phyloP scores from a whole-genome alignment of 2,797 vertebrate genomes.

The Zalophus californianus region DNA sequence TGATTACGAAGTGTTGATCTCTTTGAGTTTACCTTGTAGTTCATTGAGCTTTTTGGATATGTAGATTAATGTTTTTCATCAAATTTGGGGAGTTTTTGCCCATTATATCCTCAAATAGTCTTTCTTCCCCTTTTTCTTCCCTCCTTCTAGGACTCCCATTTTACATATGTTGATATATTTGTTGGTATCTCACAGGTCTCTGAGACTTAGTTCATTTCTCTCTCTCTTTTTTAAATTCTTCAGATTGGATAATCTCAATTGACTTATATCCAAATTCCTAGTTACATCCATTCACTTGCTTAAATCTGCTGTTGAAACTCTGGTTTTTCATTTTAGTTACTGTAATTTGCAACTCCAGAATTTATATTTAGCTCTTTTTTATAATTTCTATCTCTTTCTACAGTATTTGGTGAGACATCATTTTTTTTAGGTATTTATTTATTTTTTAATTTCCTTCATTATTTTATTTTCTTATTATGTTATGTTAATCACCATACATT shows the following conservation, averaged over 20 bases:
- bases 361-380: background rate
- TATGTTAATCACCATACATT: too few species aligned
- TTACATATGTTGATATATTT: background rate
- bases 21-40: background rate
- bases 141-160: background rate
- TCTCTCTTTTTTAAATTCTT: background rate
- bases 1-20: background rate
- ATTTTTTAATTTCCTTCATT: too few species aligned
- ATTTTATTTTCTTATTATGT: too few species aligned
- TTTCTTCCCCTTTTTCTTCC: background rate
- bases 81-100: background rate
- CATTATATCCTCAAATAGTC: background rate
- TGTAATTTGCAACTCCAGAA: background rate
- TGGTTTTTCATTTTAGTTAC: background rate
- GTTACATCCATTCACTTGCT: background rate
- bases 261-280: background rate
- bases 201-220: background rate
- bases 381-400: background rate
- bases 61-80: background rate
- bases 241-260: background rate
- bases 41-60: background rate
- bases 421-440: background rate
- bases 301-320: background rate
- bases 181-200: background rate
- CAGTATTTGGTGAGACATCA: background rate